Conservation (phyloP, 2,113 vertebrate species). For the Coryphaenoides rupestris region DNA sequence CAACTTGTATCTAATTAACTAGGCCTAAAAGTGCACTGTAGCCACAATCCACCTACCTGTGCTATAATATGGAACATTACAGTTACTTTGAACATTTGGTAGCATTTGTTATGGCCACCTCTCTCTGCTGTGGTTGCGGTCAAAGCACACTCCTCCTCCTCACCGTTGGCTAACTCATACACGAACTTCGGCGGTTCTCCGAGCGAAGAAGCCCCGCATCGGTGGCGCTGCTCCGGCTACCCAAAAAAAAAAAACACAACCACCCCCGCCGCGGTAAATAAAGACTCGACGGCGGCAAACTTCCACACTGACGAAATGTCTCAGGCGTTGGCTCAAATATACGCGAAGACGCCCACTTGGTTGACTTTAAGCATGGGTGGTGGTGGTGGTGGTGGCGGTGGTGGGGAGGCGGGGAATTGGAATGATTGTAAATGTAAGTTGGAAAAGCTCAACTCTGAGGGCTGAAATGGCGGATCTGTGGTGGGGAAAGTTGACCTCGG, state of each 20-base stretch:
- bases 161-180: conserved; percentile 71
- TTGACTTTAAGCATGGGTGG: too few species aligned
- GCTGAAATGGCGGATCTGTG: conserved; percentile 83
- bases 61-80: too few species aligned
- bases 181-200: conserved; percentile 69
- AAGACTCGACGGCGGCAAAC: background rate
- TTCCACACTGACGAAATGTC: background rate
- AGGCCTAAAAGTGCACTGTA: too few species aligned
- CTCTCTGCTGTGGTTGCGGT: too few species aligned
- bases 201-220: conserved; percentile 41
- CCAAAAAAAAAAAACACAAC: background rate
- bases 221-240: conserved; percentile 44
- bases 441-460: conserved; percentile 53
- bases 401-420: too few species aligned
- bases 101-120: too few species aligned
- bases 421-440: conserved; percentile 37
- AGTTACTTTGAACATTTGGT: too few species aligned
- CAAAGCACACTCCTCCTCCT: too few species aligned
- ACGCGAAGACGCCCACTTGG: background rate
- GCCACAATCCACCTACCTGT: too few species aligned
- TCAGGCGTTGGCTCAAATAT: background rate
- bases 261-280: background rate
- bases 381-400: too few species aligned
- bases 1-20: too few species aligned
- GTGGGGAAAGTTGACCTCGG: conserved; percentile 81